Percentiles rank a stretch among this genome's conserved stretches.
phyloP scores from a whole-genome alignment of 92 coral and sea anemone species.

The Parazoanthus darwini region DNA sequence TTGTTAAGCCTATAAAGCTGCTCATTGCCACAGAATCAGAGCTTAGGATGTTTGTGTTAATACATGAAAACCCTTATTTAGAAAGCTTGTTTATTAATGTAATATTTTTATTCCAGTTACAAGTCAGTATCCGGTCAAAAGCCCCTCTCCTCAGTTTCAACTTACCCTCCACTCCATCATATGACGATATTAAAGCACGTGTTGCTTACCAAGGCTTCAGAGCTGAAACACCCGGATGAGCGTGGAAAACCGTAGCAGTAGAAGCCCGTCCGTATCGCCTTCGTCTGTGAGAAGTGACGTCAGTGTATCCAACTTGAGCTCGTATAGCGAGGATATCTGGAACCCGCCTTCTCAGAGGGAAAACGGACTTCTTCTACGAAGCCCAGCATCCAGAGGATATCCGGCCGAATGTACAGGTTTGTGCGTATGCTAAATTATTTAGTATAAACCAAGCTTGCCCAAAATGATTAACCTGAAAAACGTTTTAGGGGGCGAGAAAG shows the following conservation, averaged over 20 bases:
- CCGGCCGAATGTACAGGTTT: constrained; percentile 68
- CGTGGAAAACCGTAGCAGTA: background rate
- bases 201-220: background rate
- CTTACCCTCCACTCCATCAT: no score
- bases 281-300: background rate
- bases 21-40: no score
- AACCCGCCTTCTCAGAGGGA: constrained; percentile 33
- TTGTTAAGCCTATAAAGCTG: no score
- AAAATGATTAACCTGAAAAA: no score
- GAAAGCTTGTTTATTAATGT: no score
- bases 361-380: constrained; percentile 37
- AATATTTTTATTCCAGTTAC: no score
- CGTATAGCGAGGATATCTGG: constrained; percentile 18
- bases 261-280: background rate
- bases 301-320: background rate
- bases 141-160: no score
- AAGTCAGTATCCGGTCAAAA: no score
- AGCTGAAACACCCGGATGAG: background rate
- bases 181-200: background rate
- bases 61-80: no score
- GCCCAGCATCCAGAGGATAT: constrained; percentile 78
- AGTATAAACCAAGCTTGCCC: no score
- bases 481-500: no score
- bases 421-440: background rate
- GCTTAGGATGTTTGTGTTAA: no score